phyloP scores from a whole-genome alignment of 2,797 vertebrate species.

The Cuniculus paca region DNA sequence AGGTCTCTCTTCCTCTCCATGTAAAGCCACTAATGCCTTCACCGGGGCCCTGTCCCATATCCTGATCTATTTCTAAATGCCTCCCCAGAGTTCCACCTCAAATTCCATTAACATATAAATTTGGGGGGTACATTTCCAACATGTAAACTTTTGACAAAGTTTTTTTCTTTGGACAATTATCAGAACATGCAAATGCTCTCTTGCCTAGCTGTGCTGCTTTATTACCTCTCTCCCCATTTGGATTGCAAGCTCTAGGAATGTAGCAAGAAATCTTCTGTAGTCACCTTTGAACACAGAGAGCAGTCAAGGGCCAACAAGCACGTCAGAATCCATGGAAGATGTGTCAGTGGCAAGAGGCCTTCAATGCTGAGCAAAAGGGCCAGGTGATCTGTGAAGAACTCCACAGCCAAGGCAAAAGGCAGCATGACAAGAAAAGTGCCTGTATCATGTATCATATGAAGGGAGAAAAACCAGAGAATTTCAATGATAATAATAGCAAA shows the following conservation, averaged over 20 bases:
- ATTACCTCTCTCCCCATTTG: not conserved
- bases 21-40: not conserved
- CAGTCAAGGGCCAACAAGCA: not conserved
- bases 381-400: not conserved
- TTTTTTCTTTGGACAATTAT: not conserved
- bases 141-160: not conserved
- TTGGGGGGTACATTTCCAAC: not conserved
- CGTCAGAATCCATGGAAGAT: not conserved
- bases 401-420: not conserved
- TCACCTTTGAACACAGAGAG: fast-evolving
- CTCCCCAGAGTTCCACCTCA: not conserved
- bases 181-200: not conserved
- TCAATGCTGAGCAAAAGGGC: not conserved
- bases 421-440: not conserved
- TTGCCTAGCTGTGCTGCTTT: not conserved
- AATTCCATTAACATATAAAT: not conserved
- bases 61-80: not conserved
- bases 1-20: not conserved
- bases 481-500: slow-evolving; percentile 72
- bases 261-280: not conserved
- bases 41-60: too few species aligned
- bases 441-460: not conserved
- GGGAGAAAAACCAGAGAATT: not conserved
- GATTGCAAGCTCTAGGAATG: not conserved
- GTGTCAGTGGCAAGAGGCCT: not conserved